These are phyloP conservation scores for Tachycineta bicolor DNA, from an alignment of 2,113 vertebrate genomes.

Conservation along the genomic window DNA sequence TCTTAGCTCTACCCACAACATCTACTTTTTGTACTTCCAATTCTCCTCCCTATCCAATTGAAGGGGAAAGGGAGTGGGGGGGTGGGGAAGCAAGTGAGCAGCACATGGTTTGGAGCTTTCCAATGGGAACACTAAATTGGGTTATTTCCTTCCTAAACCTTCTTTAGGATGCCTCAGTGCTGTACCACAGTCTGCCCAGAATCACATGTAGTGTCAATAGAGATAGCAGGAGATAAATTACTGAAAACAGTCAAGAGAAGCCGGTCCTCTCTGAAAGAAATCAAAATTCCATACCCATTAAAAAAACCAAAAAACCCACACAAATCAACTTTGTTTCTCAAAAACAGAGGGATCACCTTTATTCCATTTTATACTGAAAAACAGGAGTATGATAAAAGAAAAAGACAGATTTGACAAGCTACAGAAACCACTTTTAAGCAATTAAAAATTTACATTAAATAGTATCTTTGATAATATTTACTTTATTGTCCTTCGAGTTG, in stretches of 20 bases:
- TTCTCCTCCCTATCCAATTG: not conserved
- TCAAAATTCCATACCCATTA: not conserved
- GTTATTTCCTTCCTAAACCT: not conserved
- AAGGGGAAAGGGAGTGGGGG: fast-evolving
- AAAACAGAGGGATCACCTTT: not conserved
- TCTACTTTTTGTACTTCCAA: not conserved
- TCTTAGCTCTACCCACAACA: not conserved
- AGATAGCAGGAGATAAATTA: not conserved
- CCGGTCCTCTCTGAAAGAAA: not conserved
- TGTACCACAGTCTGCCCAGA: not conserved
- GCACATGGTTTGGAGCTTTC: not conserved
- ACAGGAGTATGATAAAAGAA: not conserved
- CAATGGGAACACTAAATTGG: not conserved
- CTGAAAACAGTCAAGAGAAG: not conserved
- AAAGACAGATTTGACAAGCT: not conserved
- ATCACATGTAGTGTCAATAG: not conserved
- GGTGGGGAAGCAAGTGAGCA: not conserved
- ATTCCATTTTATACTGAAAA: not conserved
- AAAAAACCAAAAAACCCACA: not conserved
- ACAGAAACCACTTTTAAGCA: not conserved
- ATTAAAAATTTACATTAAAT: not conserved
- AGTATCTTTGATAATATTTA: not conserved
- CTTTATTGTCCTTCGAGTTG: not conserved
- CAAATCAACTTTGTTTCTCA: not conserved
- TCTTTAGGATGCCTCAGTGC: not conserved